Conservation (phyloP, 2,113 vertebrate species). For the Syngnathus floridae region DNA sequence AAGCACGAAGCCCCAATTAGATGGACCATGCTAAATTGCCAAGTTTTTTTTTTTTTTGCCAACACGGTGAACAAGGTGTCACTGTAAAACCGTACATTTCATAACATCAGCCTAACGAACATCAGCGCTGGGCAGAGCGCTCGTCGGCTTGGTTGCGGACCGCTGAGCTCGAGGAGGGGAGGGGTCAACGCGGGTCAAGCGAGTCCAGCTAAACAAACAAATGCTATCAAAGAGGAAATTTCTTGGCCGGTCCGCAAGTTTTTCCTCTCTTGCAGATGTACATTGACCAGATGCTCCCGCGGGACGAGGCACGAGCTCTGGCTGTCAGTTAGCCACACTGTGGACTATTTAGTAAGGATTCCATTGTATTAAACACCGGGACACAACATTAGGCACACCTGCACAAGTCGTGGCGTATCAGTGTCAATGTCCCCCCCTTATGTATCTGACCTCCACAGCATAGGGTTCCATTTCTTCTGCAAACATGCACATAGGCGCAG, state of each 20-base stretch:
- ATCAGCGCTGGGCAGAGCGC: slow-evolving; percentile 38
- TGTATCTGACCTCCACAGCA: background rate
- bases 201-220: slow-evolving; percentile 67
- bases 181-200: slow-evolving; percentile 56
- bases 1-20: background rate
- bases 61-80: background rate
- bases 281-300: slow-evolving; percentile 45
- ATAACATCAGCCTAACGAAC: slow-evolving; percentile 18
- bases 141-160: slow-evolving; percentile 25
- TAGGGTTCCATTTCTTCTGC: background rate
- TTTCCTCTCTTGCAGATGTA: slow-evolving; percentile 53
- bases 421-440: background rate
- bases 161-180: slow-evolving; percentile 45
- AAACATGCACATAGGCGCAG: slow-evolving; percentile 2
- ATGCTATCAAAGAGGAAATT: slow-evolving; percentile 67
- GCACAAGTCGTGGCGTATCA: background rate
- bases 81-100: slow-evolving; percentile 4
- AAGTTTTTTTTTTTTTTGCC: no score
- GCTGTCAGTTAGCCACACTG: slow-evolving; percentile 7
- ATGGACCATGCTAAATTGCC: no score
- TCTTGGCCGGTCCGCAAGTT: slow-evolving; percentile 55
- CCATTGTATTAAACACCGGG: background rate
- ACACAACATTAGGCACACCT: slow-evolving; percentile 8
- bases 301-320: slow-evolving; percentile 24
- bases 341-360: background rate